Base-by-base conservation (phyloP, 2,113 vertebrate genomes). In the Sander vitreus region DNA sequence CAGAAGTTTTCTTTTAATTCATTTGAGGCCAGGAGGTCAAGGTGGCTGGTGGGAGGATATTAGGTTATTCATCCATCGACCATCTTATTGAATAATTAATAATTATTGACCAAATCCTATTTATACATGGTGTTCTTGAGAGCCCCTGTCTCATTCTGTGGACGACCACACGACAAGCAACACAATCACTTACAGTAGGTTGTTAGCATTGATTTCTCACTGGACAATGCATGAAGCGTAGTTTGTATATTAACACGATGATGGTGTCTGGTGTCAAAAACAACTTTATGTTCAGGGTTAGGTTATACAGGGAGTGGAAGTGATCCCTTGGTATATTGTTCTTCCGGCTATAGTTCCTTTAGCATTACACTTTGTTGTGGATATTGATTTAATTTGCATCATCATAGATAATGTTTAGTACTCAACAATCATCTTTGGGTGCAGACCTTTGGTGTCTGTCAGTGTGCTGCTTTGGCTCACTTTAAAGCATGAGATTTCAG, bases 81-180 rank as follows among this genome's bases (percentile, higher is more conserved):
- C 80, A 80, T 81, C 81, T 83, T 84, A 73, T 77, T 95, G 91
- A 94, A 94, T 95, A 91, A 94, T 95, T 87, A 95, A 92, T 86
- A 92, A 78, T 85, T 94, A 93, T 93, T 90, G 93, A 93, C 83
- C 78, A 90, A 76, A 79, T 54, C 67, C 88, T 93, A 88, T 93
- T 93, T 81, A 89, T 94, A 90, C 63, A 65, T 19, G 47, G 43
- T 45, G 73, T 80, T 88, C 74, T 85, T 79, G 45, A 90, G 64
- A 90, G 84, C 48, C 60, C 19, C 58, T 48, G 50, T 74, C 77
- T 86, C 39, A 57, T 39, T 81, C 50, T 83, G 59, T 82, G 87
- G 79, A 84, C 12, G 72, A 72, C 84, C 81, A 84, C 75, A 82
- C 84, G 81, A 53, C 70, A 54, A 43, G 85, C 76, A 83, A 84